Base-by-base conservation (phyloP, 2,888 invertebrate species). In the Drosophila pegasa region DNA sequence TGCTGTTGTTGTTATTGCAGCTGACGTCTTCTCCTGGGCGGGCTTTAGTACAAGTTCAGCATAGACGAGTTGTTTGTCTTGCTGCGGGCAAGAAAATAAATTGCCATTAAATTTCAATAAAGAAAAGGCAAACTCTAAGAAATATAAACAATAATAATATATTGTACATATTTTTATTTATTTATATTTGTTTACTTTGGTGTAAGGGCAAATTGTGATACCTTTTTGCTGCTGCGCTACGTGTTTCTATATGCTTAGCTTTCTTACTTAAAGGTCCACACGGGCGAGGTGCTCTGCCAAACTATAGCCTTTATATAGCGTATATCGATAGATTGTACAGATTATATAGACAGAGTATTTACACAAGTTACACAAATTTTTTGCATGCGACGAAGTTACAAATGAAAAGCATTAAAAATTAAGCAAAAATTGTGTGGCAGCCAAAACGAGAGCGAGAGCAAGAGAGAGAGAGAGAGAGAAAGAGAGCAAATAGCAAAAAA, bases 51-150 rank as follows among this genome's bases (percentile, higher is more conserved):
- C 95, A 69, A 96, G 92, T 91, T 96, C 96, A 1, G 96, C 96
- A 91, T 96, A 96, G 3, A 96, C 95, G 40, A 96, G 93, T 64
- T 94, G 94, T 90, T 94, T 94, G 88, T 94, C 94, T 78, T 94
- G 93, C 87, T 94, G 67, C 27, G 76, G 48, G 16, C 33, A 50
- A 14, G 45, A 55, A 14, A 52, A 59, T 54, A 60, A 22, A 14
- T n/a, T 41, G 22, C 1, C 14, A 25, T 55, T 43, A 55, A 12
- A 41, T 33, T 7, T 38, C 3, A 8, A 10, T 22, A 47, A n/a
- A 12, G n/a, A 1, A 18, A 40, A 20, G 1, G n/a, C n/a, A 3
- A 1, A n/a, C 4, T n/a, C 0, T 54, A 14, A 8, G 27, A 18
- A 14, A 1, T 35, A 22, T n/a, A 18, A 16, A 18, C 5, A 29